phyloP scores from a whole-genome alignment of 1,140 invertebrate species.

The Coenobita brevimanus region DNA sequence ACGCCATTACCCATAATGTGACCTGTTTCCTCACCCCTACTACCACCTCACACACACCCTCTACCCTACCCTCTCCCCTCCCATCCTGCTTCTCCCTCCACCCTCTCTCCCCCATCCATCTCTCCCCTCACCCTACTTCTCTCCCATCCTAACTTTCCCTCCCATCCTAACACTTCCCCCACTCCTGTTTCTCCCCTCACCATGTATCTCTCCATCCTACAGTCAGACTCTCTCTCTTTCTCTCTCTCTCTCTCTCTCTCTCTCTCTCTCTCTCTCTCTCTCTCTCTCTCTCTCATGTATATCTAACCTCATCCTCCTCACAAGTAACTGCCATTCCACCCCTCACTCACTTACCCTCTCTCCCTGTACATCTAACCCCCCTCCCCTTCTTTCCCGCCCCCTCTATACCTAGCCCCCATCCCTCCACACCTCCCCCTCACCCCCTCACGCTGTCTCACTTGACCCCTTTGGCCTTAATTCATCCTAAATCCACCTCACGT shows the following conservation, averaged over 20 bases:
- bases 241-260: neutral
- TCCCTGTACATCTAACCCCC: too few species aligned
- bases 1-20: slow-evolving; percentile 55
- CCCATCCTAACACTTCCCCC: too few species aligned
- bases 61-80: neutral
- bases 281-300: neutral
- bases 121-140: too few species aligned
- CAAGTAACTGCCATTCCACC: too few species aligned
- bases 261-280: neutral
- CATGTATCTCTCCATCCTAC: too few species aligned
- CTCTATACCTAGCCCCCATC: neutral
- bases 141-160: too few species aligned
- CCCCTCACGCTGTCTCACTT: neutral
- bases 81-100: too few species aligned
- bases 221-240: neutral
- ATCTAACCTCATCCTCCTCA: too few species aligned
- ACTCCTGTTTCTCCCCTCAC: too few species aligned
- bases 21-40: slow-evolving; percentile 39
- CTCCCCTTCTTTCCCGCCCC: slow-evolving; percentile 2
- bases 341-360: too few species aligned
- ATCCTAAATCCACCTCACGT: too few species aligned
- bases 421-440: neutral
- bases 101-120: too few species aligned
- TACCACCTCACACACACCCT: neutral
- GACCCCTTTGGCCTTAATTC: neutral